Conservation (phyloP, 2,797 vertebrate genomes). For the Zenarchopterus dispar region DNA sequence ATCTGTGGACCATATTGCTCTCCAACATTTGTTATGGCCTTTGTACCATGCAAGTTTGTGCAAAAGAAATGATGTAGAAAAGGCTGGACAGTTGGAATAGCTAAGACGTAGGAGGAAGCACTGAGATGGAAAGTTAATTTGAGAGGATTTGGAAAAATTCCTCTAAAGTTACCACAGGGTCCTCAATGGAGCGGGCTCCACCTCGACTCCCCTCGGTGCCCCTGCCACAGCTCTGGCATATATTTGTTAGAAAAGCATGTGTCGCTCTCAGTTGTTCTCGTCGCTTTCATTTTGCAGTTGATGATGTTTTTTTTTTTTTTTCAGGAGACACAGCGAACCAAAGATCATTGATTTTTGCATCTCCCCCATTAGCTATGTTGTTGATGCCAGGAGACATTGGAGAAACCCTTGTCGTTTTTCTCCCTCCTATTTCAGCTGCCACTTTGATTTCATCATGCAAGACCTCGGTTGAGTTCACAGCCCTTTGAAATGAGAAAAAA, state of each 20-base stretch:
- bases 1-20: slow-evolving; percentile 63
- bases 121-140: slow-evolving; percentile 84
- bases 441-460: slow-evolving; percentile 97
- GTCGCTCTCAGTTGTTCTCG: slow-evolving; percentile 14
- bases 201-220: slow-evolving; percentile 57
- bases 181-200: slow-evolving; percentile 70
- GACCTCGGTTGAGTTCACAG: slow-evolving; percentile 94
- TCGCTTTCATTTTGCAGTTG: slow-evolving; percentile 6
- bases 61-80: slow-evolving; percentile 83
- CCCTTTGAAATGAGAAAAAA: slow-evolving; percentile 94
- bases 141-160: slow-evolving; percentile 84
- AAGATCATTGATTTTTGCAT: slow-evolving; percentile 64
- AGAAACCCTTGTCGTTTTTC: slow-evolving; percentile 83
- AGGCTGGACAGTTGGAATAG: slow-evolving; percentile 83
- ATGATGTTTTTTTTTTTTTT: slow-evolving; percentile 14
- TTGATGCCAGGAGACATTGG: slow-evolving; percentile 72
- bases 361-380: slow-evolving; percentile 66
- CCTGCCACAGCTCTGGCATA: slow-evolving; percentile 27
- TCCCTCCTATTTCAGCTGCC: slow-evolving; percentile 89
- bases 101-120: slow-evolving; percentile 78
- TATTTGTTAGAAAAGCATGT: slow-evolving; percentile 42
- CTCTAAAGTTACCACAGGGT: slow-evolving; percentile 81
- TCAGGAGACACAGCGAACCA: slow-evolving; percentile 35
- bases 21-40: slow-evolving; percentile 66
- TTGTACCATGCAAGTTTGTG: slow-evolving; percentile 58